Evolutionary conservation across 1,140 invertebrate genomes (phyloP).

Genomic region (Drosophila murphyi): DNA sequence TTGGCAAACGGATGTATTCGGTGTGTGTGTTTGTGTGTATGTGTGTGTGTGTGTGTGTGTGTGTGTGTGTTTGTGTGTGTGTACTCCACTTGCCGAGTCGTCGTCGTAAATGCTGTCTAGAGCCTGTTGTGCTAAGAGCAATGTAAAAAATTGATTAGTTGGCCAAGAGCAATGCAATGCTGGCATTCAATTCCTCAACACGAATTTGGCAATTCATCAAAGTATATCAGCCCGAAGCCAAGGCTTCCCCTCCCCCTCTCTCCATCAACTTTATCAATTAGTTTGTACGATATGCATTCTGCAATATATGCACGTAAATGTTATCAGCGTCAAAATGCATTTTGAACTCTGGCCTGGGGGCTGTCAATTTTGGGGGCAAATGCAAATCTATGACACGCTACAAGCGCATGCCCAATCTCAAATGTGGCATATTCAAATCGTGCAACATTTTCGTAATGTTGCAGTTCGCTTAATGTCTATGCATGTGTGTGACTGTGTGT

Average conservation of each 20-base stretch:
- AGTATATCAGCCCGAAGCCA: slow-evolving; percentile 4
- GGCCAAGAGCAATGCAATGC: slow-evolving; percentile 8
- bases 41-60: slow-evolving; percentile 3
- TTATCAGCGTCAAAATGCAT: slow-evolving; percentile 43
- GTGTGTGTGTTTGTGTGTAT: neutral
- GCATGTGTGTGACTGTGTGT: slow-evolving; percentile 19
- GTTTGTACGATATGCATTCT: slow-evolving; percentile 32
- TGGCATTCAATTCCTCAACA: neutral
- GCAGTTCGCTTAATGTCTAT: slow-evolving; percentile 15
- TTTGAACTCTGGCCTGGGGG: slow-evolving; percentile 21
- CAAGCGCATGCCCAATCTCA: slow-evolving; percentile 64
- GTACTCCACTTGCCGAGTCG: slow-evolving; percentile 28
- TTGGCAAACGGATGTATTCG: slow-evolving; percentile 47
- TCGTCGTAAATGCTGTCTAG: slow-evolving; percentile 8
- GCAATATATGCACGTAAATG: slow-evolving; percentile 7
- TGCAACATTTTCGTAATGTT: slow-evolving; percentile 48
- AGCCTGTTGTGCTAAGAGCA: slow-evolving; percentile 6
- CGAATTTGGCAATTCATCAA: slow-evolving; percentile 16
- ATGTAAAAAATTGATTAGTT: slow-evolving; percentile 34
- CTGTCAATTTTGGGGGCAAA: slow-evolving; percentile 35
- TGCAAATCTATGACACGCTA: slow-evolving; percentile 57
- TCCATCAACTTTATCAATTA: slow-evolving; percentile 48
- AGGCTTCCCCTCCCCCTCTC: slow-evolving; percentile 13
- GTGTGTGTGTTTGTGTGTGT: neutral
- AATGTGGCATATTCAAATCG: slow-evolving; percentile 69